These are phyloP conservation scores for Melieria crassipennis DNA, from an alignment of 2,888 invertebrate genomes.

Conservation along the genomic window DNA sequence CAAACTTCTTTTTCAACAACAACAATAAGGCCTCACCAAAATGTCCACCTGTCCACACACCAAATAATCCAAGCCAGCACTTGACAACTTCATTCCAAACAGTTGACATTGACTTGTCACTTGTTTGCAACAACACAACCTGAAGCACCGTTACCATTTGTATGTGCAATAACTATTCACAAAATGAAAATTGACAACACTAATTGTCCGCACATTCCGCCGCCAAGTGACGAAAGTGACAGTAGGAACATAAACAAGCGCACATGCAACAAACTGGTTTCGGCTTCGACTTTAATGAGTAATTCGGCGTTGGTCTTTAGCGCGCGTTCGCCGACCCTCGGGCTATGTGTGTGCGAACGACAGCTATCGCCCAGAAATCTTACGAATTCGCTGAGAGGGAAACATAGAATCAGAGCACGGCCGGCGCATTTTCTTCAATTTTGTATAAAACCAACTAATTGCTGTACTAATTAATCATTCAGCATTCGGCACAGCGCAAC, in stretches of 20 bases:
- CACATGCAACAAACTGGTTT: not conserved
- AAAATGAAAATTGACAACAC: not conserved
- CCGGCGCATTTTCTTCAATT: not conserved
- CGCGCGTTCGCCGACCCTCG: too few species aligned
- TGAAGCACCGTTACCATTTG: too few species aligned
- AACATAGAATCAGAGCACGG: not conserved
- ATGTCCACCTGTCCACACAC: too few species aligned
- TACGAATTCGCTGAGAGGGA: not conserved
- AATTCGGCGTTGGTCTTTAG: not conserved
- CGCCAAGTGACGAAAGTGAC: conserved; percentile 13
- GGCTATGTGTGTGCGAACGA: too few species aligned
- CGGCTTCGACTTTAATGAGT: not conserved
- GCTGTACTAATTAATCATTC: conserved; percentile 33
- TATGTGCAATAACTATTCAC: not conserved
- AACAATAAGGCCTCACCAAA: too few species aligned
- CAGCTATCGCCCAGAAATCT: not conserved
- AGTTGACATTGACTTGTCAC: too few species aligned
- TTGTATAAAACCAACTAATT: conserved; percentile 35
- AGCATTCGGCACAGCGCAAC: not conserved
- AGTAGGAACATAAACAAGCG: conserved; percentile 5
- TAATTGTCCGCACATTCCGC: too few species aligned
- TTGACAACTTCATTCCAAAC: too few species aligned
- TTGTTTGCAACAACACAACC: too few species aligned
- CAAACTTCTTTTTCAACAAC: too few species aligned
- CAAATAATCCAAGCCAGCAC: too few species aligned